Conservation (phyloP, 2,888 invertebrate genomes). For the Siphonodentalium dalli region DNA sequence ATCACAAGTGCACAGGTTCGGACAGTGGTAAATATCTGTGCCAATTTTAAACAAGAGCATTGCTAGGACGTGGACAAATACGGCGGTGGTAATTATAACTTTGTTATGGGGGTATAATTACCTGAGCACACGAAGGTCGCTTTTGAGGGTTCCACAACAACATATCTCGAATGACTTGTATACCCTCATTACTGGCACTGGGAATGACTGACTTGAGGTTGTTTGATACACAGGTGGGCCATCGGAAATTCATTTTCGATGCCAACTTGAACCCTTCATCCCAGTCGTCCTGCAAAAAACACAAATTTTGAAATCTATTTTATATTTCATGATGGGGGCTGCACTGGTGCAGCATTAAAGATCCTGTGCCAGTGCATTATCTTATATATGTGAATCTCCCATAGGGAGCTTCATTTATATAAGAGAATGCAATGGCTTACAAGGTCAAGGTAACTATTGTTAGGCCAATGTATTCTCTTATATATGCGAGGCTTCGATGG, state of each 20-base stretch:
- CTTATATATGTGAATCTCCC: too few species aligned
- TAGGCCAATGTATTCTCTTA: too few species aligned
- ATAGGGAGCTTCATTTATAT: too few species aligned
- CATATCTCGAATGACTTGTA: conserved; percentile 84
- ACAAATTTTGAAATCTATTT: background rate
- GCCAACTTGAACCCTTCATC: conserved; percentile 93
- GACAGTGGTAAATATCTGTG: too few species aligned
- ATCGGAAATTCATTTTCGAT: conserved; percentile 92
- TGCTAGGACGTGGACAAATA: too few species aligned
- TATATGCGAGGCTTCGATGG: too few species aligned
- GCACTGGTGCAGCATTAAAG: too few species aligned
- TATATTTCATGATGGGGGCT: too few species aligned
- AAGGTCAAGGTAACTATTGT: too few species aligned
- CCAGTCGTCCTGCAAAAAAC: conserved; percentile 80
- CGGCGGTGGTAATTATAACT: background rate
- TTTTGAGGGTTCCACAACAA: conserved; percentile 91
- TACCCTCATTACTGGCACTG: conserved; percentile 82
- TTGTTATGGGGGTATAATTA: conserved; percentile 27
- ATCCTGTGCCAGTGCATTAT: too few species aligned
- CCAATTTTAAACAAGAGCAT: background rate
- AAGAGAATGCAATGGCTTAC: too few species aligned
- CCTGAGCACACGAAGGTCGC: conserved; percentile 81
- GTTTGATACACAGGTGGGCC: conserved; percentile 86
- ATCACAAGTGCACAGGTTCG: background rate
- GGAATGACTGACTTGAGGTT: conserved; percentile 82